Base-by-base conservation (phyloP, 2,113 vertebrate genomes). In the Montifringilla adamsi region DNA sequence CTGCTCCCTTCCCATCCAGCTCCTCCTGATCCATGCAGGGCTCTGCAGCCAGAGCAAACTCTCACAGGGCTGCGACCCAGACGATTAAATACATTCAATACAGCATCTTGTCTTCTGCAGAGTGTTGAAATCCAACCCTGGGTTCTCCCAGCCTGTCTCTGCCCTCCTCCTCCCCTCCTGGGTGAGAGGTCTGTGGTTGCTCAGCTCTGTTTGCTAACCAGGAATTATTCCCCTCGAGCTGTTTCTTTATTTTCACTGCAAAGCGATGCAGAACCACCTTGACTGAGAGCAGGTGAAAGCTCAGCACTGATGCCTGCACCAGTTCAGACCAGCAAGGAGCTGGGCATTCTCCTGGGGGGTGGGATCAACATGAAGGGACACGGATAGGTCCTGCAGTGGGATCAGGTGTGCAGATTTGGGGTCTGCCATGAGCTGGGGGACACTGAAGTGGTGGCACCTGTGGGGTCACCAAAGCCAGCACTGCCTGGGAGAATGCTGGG, bases 161-260 rank as follows among this genome's bases (percentile, higher is more conserved):
- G 28, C 69, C 49, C 84, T 93, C 84, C 84, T 94, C 78, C 91
- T 94, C 84, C 91, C 73, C 67, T 94, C 58, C 91, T 83, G 56
- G 85, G 86, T 95, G 87, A 87, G 87, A 93, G 82, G 85, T 83
- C 92, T 81, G 62, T 3, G 9, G 78, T 80, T 87, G 49, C 90
- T 85, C 79, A 67, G 95, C 90, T 66, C 87, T 91, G 83, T 94
- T 94, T 92, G 68, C 76, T n/a, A 79, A 72, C 35, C 58, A 22
- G 22, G 68, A 59, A 49, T 87, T 84, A 75, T 87, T 13, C 28
- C 86, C 94, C 90, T 83, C 52, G 31, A 46, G 87, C 82, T 59
- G 41, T 78, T 88, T 37, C 80, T 91, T 30, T 95, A 70, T 87
- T 92, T 90, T 87, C 30, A 1, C 19, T 90, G 94, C 91, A 85